Conservation (phyloP, 2,888 invertebrate genomes). For the Epinotia ramella region DNA sequence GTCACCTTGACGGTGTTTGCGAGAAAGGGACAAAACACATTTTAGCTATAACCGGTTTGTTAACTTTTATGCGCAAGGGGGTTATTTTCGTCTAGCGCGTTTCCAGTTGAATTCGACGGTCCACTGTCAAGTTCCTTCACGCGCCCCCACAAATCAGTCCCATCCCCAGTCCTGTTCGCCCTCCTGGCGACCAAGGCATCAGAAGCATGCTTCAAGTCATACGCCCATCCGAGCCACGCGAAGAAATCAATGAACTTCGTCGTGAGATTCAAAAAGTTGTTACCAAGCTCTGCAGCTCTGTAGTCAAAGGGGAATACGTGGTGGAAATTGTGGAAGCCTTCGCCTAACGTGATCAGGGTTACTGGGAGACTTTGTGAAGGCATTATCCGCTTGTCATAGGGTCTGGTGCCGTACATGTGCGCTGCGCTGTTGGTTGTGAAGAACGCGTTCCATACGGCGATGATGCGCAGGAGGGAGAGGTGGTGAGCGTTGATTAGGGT, state of each 20-base stretch:
- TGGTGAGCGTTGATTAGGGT: neutral
- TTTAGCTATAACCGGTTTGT: no score
- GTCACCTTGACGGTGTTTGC: no score
- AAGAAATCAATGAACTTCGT: slow-evolving; percentile 20
- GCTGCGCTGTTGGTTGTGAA: slow-evolving; percentile 22
- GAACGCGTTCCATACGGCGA: neutral
- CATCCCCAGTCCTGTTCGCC: slow-evolving; percentile 13
- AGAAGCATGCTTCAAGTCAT: slow-evolving; percentile 14
- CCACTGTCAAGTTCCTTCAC: neutral
- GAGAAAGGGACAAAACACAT: no score
- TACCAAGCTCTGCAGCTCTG: slow-evolving; percentile 8
- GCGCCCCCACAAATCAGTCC: slow-evolving; percentile 24
- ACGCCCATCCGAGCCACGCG: slow-evolving; percentile 22
- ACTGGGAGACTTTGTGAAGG: neutral
- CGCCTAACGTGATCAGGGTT: neutral
- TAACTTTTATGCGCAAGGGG: no score
- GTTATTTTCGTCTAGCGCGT: neutral
- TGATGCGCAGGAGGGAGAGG: slow-evolving; percentile 1
- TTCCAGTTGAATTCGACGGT: neutral
- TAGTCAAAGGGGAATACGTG: slow-evolving; percentile 35
- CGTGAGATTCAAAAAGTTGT: neutral
- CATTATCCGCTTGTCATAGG: slow-evolving; percentile 9
- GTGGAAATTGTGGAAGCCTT: slow-evolving; percentile 30
- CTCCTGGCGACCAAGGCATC: neutral
- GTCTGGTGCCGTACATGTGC: slow-evolving; percentile 7